Evolutionary conservation across 2,888 invertebrate genomes (phyloP).

Genomic region (Allygus modestus): DNA sequence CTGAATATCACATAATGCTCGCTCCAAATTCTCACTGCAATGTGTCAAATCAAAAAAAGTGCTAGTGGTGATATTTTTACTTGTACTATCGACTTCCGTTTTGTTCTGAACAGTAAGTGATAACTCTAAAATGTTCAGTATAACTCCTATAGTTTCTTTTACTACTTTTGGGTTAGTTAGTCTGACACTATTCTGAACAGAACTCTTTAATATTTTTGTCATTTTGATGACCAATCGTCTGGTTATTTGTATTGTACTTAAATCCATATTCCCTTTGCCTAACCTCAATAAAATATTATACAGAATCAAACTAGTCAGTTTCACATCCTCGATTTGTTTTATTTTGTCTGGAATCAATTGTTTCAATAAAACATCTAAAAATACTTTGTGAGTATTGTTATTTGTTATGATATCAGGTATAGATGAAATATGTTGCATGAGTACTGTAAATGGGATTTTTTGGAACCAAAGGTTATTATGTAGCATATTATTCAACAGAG

Average conservation of each 20-base stretch:
- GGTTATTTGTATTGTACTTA: not conserved
- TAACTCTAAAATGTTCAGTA: not conserved
- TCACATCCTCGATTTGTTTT: not conserved
- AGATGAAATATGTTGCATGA: not conserved
- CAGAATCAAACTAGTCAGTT: not conserved
- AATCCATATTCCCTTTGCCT: not conserved
- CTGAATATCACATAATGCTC: not conserved
- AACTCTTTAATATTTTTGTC: not conserved
- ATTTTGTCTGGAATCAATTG: not conserved
- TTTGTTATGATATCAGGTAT: slow-evolving; percentile 11
- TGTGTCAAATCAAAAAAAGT: not conserved
- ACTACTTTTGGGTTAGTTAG: not conserved
- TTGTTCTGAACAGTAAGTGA: not conserved
- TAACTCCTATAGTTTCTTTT: not conserved
- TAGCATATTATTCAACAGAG: not conserved
- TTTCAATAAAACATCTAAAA: not conserved
- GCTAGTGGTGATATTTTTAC: not conserved
- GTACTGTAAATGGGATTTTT: not conserved
- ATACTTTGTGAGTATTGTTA: not conserved
- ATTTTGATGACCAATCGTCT: not conserved
- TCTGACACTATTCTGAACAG: not conserved
- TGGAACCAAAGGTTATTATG: not conserved
- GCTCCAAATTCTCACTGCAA: not conserved
- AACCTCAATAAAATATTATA: not conserved
- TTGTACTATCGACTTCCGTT: not conserved